Base-by-base conservation (phyloP, 37 sponge, comb jelly and placozoan genomes). In the Theonella swinhoei region DNA sequence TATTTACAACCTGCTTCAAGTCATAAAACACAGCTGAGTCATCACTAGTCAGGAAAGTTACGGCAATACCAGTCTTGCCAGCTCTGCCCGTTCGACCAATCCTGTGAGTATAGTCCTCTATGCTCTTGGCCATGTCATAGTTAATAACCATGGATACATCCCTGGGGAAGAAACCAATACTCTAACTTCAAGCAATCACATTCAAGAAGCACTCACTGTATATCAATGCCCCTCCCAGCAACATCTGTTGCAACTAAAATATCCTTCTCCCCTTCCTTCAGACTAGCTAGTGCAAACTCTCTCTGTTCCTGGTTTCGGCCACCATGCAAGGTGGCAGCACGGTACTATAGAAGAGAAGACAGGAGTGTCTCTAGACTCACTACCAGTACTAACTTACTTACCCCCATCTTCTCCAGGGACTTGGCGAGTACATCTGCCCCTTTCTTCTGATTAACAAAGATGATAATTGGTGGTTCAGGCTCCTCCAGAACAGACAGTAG, bases 391-490 rank as follows among this genome's bases (percentile, higher is more conserved):
- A 7, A 39, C 39, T 26, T 11, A 64, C 92, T 89, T 77, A 96
- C 96, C n/a, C 98, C 98, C 73, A 96, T 78, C 81, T 94, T 96
- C 81, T 98, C 99, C 81, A 98, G 99, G 19, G 96, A 96, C 47
- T 86, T 91, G 32, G 93, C 91, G 39, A 98, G 80, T 30, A 96
- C 96, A 74, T 98, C 99, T 59, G 94, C 94, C 28, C 96, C 98
- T 47, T 98, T 98, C 91, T 98, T 98, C 79, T 96, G 97, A 80
- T 98, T 98, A 61, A 98, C 99, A 78, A 98, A 98, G 36, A 98
- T 90, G 54, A 98, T 98, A 41, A 98, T 96, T 25, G 99, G 99
- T 34, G 99, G 95, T 30, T 98, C 99, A 2, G 92, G 94, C 75
- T 83, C 91, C 23, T 82, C 75, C 7, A 98, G 80, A 3, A 96